A percentile compares a stretch with the other conserved stretches of the same genome.
Conservation (phyloP, 2,888 invertebrate species). For the Cheilosia pagana region DNA sequence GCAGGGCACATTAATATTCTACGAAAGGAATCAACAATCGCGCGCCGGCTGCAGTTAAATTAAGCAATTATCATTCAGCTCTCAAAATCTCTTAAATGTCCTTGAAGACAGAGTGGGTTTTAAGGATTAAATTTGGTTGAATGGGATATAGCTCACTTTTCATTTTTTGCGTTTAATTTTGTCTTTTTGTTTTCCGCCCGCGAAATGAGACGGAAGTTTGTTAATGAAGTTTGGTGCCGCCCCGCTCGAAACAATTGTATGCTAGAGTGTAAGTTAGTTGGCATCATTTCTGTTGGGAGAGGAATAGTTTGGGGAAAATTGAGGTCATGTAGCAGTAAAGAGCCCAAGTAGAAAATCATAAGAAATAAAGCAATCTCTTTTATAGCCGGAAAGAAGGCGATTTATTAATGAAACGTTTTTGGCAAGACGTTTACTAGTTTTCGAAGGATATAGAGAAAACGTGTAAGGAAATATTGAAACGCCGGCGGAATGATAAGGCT, state of each 20-base stretch:
- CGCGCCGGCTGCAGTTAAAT: constrained; percentile 50
- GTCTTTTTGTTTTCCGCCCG: background rate
- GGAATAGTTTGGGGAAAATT: constrained; percentile 26
- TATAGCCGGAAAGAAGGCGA: background rate
- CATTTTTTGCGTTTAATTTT: background rate
- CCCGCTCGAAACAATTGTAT: constrained; percentile 18
- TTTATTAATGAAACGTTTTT: background rate
- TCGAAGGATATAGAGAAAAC: too few relatives aligned
- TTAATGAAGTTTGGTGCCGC: constrained; percentile 45
- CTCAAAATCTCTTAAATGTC: constrained; percentile 46
- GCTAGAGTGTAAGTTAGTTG: constrained; percentile 2
- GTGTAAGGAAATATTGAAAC: too few relatives aligned
- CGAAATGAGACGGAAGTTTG: constrained; percentile 32
- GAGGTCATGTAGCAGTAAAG: constrained; percentile 15
- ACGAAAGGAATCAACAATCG: constrained; percentile 1
- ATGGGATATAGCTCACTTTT: background rate
- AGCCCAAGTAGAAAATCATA: constrained; percentile 1
- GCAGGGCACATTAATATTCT: constrained; percentile 12
- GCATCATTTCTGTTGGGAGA: constrained; percentile 8
- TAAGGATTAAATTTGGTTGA: background rate
- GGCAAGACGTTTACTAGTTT: too few relatives aligned
- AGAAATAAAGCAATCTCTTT: background rate
- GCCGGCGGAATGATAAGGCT: too few relatives aligned
- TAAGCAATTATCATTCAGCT: constrained; percentile 65
- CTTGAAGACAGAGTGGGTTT: constrained; percentile 34